Evolutionary conservation across 2,113 vertebrate species (phyloP).

Genomic region (Amblyornis subalaris): DNA sequence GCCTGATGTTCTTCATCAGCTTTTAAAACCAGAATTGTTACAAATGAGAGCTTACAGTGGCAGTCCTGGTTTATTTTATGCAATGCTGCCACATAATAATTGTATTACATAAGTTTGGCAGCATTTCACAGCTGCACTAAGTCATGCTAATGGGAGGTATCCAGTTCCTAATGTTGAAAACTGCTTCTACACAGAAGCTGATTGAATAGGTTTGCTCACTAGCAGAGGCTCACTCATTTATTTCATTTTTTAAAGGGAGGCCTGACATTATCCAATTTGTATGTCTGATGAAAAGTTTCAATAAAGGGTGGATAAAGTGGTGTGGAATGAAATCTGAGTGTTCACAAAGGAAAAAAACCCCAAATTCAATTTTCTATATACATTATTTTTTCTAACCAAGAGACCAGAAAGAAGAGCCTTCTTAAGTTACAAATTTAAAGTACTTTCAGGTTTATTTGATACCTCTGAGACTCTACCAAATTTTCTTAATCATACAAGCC

Average conservation of each 20-base stretch:
- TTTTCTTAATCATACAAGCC: not conserved
- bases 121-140: slow-evolving; percentile 52
- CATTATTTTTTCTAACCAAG: not conserved
- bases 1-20: slow-evolving; percentile 19
- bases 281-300: slow-evolving; percentile 1
- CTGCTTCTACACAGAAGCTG: slow-evolving; percentile 32
- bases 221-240: not conserved
- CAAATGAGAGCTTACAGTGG: slow-evolving; percentile 36
- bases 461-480: not conserved
- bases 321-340: not conserved
- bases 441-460: not conserved
- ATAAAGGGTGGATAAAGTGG: not conserved
- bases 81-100: not conserved
- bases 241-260: not conserved
- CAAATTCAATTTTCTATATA: not conserved
- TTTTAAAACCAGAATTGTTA: slow-evolving; percentile 30
- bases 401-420: not conserved
- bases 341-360: not conserved
- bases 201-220: slow-evolving; percentile 4
- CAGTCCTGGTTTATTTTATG: slow-evolving; percentile 43
- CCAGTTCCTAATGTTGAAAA: slow-evolving; percentile 58
- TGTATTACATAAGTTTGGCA: slow-evolving; percentile 28
- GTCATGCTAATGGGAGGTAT: slow-evolving; percentile 41
- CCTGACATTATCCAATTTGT: slow-evolving; percentile 1
- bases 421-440: not conserved